Base-by-base conservation (phyloP, 2,113 vertebrate genomes). In the Nothocercus nigrocapillus region DNA sequence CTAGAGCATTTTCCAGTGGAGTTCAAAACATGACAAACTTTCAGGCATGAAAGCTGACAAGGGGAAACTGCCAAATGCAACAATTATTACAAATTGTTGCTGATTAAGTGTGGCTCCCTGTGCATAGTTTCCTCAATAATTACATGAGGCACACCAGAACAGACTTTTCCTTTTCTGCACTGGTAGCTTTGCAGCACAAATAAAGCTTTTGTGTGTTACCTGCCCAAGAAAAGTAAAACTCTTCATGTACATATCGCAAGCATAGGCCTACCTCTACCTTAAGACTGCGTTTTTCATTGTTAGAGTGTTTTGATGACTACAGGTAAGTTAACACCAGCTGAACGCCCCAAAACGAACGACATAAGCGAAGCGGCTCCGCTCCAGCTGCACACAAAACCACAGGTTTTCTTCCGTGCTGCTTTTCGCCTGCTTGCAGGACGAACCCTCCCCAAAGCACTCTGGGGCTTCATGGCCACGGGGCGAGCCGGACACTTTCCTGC, bases 181-280 rank as follows among this genome's bases (percentile, higher is more conserved):
- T 0, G 0, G 32, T 6, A 88, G 22, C 7, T 78, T 80, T 22
- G 58, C 28, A 75, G 58, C 3, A 56, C 53, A 45, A 8, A 42
- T 82, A 56, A 36, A 81, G 2, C 9, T 82, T 62, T 73, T 6
- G 80, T 34, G 45, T 0, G 0, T 15, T 49, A 67, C 11, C 56
- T 16, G 7, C 42, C 19, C 68, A 75, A 56, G 34, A 59, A 75
- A 61, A 2, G 11, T 14, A 63, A 56, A 68, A 84, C 17, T 7
- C 32, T 22, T 8, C 32, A 49, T 13, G 5, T 2, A 49, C 5
- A 9, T 15, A 32, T 1, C 32, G 7, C 38, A 69, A 79, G 51
- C 8, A 56, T 0, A n/a, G 62, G 16, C 30, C 53, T 13, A 0
- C 0, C 0, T 25, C 62, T 28, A 3, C 51, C 34, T 53, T 16